Conservation (phyloP, 2,888 invertebrate species). For the Patella ulyssiponensis region DNA sequence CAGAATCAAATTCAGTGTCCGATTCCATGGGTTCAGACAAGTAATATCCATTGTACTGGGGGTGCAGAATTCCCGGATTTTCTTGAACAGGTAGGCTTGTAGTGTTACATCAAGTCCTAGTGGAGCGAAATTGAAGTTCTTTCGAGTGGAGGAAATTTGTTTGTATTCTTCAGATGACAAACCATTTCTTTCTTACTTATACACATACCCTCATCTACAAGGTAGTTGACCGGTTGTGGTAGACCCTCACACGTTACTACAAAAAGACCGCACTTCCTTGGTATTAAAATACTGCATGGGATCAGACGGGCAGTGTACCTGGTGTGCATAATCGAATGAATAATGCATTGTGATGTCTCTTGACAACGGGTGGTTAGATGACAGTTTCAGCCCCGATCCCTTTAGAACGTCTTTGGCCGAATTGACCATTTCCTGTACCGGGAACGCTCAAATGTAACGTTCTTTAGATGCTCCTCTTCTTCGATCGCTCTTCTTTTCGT, state of each 20-base stretch:
- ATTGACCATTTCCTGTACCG: background rate
- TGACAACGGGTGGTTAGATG: background rate
- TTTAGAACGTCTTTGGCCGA: background rate
- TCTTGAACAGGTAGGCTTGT: too few species aligned
- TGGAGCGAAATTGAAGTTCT: too few species aligned
- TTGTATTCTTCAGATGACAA: too few species aligned
- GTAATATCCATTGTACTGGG: too few species aligned
- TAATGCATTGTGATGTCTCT: constrained; percentile 22
- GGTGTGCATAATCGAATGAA: constrained; percentile 41
- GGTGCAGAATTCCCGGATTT: too few species aligned
- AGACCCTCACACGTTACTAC: constrained; percentile 37
- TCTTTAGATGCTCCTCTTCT: background rate
- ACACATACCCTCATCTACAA: constrained; percentile 40
- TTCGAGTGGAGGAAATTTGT: too few species aligned
- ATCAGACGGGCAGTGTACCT: constrained; percentile 39
- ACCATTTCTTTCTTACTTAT: constrained; percentile 34
- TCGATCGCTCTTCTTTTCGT: background rate
- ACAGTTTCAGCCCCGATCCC: background rate
- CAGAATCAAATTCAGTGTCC: too few species aligned
- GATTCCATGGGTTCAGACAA: too few species aligned
- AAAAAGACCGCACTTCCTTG: constrained; percentile 45
- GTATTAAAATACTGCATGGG: constrained; percentile 40
- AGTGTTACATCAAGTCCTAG: too few species aligned
- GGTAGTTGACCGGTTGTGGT: constrained; percentile 37
- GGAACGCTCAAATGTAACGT: background rate